These are phyloP conservation scores for Eulithis prunata DNA, from an alignment of 2,888 invertebrate species.

Conservation along the genomic window DNA sequence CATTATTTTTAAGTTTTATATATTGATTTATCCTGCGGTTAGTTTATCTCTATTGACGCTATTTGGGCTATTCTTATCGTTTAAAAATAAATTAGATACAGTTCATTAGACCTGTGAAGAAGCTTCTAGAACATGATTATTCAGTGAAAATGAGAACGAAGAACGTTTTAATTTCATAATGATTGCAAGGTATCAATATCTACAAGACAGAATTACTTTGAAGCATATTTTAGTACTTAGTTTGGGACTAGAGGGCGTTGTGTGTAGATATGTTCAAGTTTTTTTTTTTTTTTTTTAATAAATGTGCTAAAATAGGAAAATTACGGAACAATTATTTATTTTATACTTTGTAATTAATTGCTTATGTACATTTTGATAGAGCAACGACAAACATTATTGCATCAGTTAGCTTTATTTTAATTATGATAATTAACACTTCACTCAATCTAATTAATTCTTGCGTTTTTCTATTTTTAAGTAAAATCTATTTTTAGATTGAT, in stretches of 20 bases:
- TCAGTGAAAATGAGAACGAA: not conserved
- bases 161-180: not conserved
- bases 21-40: slow-evolving; percentile 1
- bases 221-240: too few species aligned
- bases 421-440: slow-evolving; percentile 32
- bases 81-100: slow-evolving; percentile 12
- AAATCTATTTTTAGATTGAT: slow-evolving; percentile 23
- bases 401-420: slow-evolving; percentile 4
- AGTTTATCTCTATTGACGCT: not conserved
- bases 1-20: not conserved
- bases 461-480: slow-evolving; percentile 42
- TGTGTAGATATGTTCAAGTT: too few species aligned
- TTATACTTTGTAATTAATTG: not conserved
- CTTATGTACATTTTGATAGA: slow-evolving; percentile 24
- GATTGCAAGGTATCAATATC: too few species aligned
- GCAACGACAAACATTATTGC: slow-evolving; percentile 27
- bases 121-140: not conserved
- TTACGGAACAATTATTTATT: too few species aligned
- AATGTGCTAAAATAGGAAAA: too few species aligned
- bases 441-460: slow-evolving; percentile 54
- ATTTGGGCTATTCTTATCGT: not conserved
- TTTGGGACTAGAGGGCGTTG: too few species aligned
- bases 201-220: too few species aligned
- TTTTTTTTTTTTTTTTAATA: too few species aligned
- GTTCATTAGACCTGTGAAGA: not conserved